Evolutionary conservation across 2,797 vertebrate species (phyloP).

Genomic region (Trichosurus vulpecula): DNA sequence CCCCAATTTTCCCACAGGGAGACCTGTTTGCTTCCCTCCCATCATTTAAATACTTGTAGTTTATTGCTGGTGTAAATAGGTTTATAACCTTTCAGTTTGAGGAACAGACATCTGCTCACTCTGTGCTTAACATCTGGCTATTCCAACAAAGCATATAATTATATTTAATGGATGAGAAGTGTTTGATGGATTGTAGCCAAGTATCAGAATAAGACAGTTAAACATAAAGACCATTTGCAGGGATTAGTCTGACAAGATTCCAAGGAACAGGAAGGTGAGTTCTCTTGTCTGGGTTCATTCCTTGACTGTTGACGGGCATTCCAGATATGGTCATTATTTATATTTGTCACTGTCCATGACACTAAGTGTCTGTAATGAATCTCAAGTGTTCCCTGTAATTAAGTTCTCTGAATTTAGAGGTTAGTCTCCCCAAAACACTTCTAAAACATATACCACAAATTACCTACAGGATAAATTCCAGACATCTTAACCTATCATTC

Average conservation of each 20-base stretch:
- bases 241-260: slow-evolving; percentile 76
- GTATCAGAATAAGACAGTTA: slow-evolving; percentile 79
- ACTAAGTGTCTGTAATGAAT: background rate
- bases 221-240: slow-evolving; percentile 74
- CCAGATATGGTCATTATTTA: background rate
- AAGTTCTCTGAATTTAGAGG: background rate
- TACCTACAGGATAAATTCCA: background rate
- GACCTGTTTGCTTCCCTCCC: slow-evolving; percentile 63
- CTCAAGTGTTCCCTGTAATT: background rate
- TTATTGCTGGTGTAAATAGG: slow-evolving; percentile 81
- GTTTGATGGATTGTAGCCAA: slow-evolving; percentile 82
- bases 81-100: slow-evolving; percentile 83
- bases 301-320: slow-evolving; percentile 25
- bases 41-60: slow-evolving; percentile 79
- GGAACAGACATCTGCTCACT: slow-evolving; percentile 83
- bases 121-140: slow-evolving; percentile 85
- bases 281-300: slow-evolving; percentile 60
- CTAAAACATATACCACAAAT: background rate
- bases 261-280: slow-evolving; percentile 56
- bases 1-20: slow-evolving; percentile 68
- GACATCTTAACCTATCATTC: background rate
- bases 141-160: slow-evolving; percentile 85
- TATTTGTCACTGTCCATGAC: background rate
- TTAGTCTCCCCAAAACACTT: background rate
- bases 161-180: slow-evolving; percentile 85